phyloP scores from a whole-genome alignment of 2,797 vertebrate genomes.

The Leuciscus waleckii region DNA sequence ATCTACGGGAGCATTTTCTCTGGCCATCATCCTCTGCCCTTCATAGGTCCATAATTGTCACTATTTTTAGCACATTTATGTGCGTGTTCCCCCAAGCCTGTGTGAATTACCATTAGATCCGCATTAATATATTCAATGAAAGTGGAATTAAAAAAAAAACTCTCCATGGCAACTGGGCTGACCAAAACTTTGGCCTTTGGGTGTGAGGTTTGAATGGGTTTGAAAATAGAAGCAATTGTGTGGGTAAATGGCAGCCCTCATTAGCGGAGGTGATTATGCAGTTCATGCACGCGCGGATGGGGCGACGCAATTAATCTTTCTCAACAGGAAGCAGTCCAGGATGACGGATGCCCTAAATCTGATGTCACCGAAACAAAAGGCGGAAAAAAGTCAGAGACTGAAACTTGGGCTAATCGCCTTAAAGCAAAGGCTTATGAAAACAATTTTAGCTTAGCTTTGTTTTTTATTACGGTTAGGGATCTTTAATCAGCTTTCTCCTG shows the following conservation, averaged over 20 bases:
- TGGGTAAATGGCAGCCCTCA: constrained; percentile 70
- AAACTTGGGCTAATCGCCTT: constrained; percentile 77
- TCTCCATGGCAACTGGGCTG: constrained; percentile 57
- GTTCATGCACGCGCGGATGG: constrained; percentile 75
- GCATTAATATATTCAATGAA: constrained; percentile 65
- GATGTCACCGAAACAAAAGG: constrained; percentile 78
- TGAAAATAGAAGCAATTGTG: constrained; percentile 64
- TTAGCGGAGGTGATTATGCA: constrained; percentile 79
- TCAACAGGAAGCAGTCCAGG: constrained; percentile 78
- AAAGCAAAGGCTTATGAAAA: constrained; percentile 72
- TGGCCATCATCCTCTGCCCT: constrained; percentile 12
- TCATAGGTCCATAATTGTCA: constrained; percentile 45
- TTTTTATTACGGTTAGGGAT: constrained; percentile 37
- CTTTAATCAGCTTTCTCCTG: constrained; percentile 47
- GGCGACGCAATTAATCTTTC: constrained; percentile 84
- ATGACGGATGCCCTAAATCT: constrained; percentile 65
- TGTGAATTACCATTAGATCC: constrained; percentile 41
- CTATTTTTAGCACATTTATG: constrained; percentile 58
- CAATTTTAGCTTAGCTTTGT: constrained; percentile 50
- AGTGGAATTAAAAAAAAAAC: constrained; percentile 39
- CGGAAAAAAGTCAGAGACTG: constrained; percentile 74
- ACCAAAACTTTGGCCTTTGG: constrained; percentile 62
- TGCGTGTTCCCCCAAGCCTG: constrained; percentile 44
- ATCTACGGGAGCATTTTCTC: not conserved
- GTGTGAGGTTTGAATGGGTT: constrained; percentile 57